Percentiles rank a stretch among this genome's conserved stretches.
phyloP scores from a whole-genome alignment of 2,113 vertebrate genomes.

The Dicaeum eximium region DNA sequence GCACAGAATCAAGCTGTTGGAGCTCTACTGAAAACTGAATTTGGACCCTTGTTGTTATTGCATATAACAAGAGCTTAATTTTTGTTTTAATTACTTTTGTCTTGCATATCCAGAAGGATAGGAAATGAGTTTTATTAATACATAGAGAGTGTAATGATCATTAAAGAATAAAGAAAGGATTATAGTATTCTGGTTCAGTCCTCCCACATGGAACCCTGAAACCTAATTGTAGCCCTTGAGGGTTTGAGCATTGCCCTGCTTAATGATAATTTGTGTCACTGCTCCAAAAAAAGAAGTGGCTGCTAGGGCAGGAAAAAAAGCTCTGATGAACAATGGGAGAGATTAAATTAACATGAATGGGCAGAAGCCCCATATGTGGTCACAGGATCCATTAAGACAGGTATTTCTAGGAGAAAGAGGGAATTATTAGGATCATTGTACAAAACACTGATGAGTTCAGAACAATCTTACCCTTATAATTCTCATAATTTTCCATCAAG shows the following conservation, averaged over 20 bases:
- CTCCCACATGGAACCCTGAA: constrained; percentile 50
- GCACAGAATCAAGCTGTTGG: background rate
- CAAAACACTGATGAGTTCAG: constrained; percentile 19
- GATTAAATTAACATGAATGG: constrained; percentile 50
- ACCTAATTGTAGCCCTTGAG: constrained; percentile 57
- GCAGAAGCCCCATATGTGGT: constrained; percentile 44
- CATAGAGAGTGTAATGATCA: constrained; percentile 32
- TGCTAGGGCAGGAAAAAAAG: constrained; percentile 39
- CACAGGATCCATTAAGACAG: background rate
- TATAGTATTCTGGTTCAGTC: constrained; percentile 40
- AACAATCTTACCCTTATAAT: background rate
- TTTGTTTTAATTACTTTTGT: constrained; percentile 51
- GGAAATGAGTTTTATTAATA: constrained; percentile 57
- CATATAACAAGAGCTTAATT: constrained; percentile 24
- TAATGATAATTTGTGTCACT: constrained; percentile 58
- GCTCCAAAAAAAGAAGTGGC: constrained; percentile 44
- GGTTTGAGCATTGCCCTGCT: constrained; percentile 47
- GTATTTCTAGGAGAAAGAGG: constrained; percentile 36
- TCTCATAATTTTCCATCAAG: constrained; percentile 15
- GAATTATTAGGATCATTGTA: constrained; percentile 1
- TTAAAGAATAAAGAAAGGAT: constrained; percentile 57
- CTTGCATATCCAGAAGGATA: constrained; percentile 38
- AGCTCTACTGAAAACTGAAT: background rate
- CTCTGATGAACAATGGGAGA: constrained; percentile 49
- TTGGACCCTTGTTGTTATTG: background rate